Evolutionary conservation across 2,113 vertebrate species (phyloP).

Genomic region (Melanocharis versteri): DNA sequence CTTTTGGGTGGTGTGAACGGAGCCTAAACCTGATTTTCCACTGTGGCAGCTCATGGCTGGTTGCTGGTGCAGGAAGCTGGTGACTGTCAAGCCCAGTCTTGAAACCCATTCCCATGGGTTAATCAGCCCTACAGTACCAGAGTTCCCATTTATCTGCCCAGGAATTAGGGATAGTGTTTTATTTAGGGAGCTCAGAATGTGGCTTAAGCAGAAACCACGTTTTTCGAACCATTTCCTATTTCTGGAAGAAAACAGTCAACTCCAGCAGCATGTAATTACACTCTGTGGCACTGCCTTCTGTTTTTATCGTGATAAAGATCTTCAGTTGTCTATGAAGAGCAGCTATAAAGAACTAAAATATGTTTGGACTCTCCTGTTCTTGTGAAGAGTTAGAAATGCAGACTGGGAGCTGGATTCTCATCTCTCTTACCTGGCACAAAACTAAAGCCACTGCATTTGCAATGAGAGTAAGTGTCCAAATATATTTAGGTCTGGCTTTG

Average conservation of each 20-base stretch:
- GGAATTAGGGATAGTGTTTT: not conserved
- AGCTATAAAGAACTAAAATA: slow-evolving; percentile 21
- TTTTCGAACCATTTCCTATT: slow-evolving; percentile 19
- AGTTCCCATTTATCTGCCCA: not conserved
- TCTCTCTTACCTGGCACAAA: slow-evolving; percentile 42
- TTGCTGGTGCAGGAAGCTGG: not conserved
- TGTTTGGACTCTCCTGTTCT: slow-evolving; percentile 2
- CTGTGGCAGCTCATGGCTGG: not conserved
- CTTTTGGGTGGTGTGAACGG: not conserved
- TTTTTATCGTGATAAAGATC: slow-evolving; percentile 48
- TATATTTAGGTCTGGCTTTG: not conserved
- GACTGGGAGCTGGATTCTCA: not conserved
- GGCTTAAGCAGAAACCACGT: not conserved
- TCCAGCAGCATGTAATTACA: slow-evolving; percentile 48
- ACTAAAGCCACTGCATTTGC: not conserved
- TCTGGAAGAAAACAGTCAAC: slow-evolving; percentile 12
- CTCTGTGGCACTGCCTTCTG: slow-evolving; percentile 37
- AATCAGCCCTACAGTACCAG: not conserved
- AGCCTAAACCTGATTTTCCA: not conserved
- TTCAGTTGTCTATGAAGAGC: slow-evolving; percentile 34
- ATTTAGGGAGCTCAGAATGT: not conserved
- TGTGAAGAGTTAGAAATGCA: slow-evolving; percentile 33
- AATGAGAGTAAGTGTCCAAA: not conserved
- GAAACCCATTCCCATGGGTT: not conserved
- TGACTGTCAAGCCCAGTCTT: not conserved